Base-by-base conservation (phyloP, 2,113 vertebrate species). In the Pygoscelis adeliae region DNA sequence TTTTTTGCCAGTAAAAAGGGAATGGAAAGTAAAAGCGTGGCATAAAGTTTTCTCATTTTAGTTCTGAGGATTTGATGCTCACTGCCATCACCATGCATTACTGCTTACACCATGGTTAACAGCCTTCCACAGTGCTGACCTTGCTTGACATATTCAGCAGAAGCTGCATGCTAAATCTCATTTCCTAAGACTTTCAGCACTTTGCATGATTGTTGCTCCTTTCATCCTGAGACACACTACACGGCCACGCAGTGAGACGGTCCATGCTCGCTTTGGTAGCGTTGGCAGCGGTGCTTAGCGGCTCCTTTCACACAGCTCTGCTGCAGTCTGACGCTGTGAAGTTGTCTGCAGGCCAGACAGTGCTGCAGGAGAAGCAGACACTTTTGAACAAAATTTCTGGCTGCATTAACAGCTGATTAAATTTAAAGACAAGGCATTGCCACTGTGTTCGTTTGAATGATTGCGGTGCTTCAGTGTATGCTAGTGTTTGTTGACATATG, bases 231-330 rank as follows among this genome's bases (percentile, higher is more conserved):
- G 84, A 23, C 46, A 26, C 2, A 0, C 26, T 15, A 30, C 52
- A 4, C 0, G 3, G 56, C 77, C 11, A 8, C 49, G 8, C 30
- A 4, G 4, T 3, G 40, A 70, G 81, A 47, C 0, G 1, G 29
- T 36, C 13, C 3, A 0, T 19, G 58, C 71, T 72, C 0, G 1
- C 77, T 53, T 32, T 6, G 14, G 46, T 23, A 17, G 44, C 3
- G 1, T 9, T 63, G 76, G 70, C 67, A 47, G 73, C 3, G 4
- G 38, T 1, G 2, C 46, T 16, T 1, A 22, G 86, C 81, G 83
- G 70, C 79, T 72, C 83, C 86, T 26, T 61, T 13, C 72, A 16
- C 67, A 13, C 30, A 13, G 63, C 72, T 87, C 38, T 58, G 62
- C 85, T 14, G 52, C 55, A 59, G 65, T 5, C 70, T 38, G 66